Conservation (phyloP, 92 coral and sea anemone genomes). For the Epizoanthus ramosus region DNA sequence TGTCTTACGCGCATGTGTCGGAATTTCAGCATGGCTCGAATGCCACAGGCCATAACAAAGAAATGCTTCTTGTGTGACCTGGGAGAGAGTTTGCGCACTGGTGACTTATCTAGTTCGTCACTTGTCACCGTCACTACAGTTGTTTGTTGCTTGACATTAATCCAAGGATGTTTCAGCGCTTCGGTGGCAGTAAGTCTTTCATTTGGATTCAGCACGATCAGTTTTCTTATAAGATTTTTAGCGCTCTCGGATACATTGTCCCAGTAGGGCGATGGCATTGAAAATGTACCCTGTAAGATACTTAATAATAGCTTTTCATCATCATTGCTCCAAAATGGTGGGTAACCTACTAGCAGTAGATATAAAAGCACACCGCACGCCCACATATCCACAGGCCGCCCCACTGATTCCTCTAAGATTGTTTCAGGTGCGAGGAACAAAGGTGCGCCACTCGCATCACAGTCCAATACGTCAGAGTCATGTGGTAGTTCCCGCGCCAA, state of each 20-base stretch:
- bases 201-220: conserved; percentile 64
- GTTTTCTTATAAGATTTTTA: conserved; percentile 76
- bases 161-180: conserved; percentile 78
- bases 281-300: conserved; percentile 73
- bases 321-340: conserved; percentile 95
- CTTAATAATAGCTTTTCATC: conserved; percentile 80
- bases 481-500: conserved; percentile 78
- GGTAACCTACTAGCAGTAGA: conserved; percentile 86
- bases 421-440: conserved; percentile 98
- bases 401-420: conserved; percentile 86
- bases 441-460: conserved; percentile 95
- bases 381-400: conserved; percentile 95
- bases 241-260: conserved; percentile 75
- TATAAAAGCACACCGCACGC: conserved; percentile 86
- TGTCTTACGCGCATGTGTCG: conserved; percentile 39
- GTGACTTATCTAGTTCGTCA: conserved; percentile 34
- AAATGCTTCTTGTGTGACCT: conserved; percentile 42
- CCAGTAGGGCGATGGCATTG: conserved; percentile 71
- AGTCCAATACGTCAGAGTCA: conserved; percentile 62
- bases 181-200: conserved; percentile 79
- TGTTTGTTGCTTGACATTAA: conserved; percentile 34
- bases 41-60: conserved; percentile 37
- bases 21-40: conserved; percentile 46
- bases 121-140: conserved; percentile 40
- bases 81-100: conserved; percentile 34